Evolutionary conservation across 2,113 vertebrate genomes (phyloP), one percentile per base, ranked within the genome.

Genomic region (Aegotheles bennettii): DNA sequence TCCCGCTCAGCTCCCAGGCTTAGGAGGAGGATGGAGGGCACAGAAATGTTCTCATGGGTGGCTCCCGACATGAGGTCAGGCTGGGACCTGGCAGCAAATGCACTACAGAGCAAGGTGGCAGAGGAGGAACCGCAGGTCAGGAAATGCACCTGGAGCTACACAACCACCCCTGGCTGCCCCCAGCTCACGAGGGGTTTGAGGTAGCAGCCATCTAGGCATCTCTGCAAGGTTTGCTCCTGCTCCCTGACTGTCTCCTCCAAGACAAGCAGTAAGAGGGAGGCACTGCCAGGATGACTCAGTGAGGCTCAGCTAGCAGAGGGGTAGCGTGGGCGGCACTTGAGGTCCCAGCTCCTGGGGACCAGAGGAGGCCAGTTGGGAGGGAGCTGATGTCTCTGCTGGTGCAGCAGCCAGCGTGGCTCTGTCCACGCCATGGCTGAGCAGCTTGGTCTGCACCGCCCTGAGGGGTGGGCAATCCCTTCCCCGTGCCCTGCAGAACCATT

Each of bases 211-310:
- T 10, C 19, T 4, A 60, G 82, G 93, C 43, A 45, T 2, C 35
- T 16, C 14, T 5, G 53, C 60, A 28, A n/a, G 42, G 85, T 8
- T 65, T 4, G 40, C n/a, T 89, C 53, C 77, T 48, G 89, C 67
- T 92, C 64, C 23, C 65, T 38, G 81, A 40, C 35, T 57, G 1
- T 61, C 70, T 57, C 23, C 57, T 79, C 51, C 4, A n/a, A 67
- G 86, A 2, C 18, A 21, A 59, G 77, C 89, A 76, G 83, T 1
- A 5, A 20, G 86, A 85, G 81, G 42, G 1, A 17, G 75, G 38
- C 31, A 59, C 51, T 26, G 87, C 89, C 5, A 86, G 42, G 86
- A 88, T 95, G 96, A 96, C 78, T 97, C 97, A 96, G 89, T 60
- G 86, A 82, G 79, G 59, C 70, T 36, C 84, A 70, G 95, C 20